A percentile compares a stretch with the other conserved stretches of the same genome.
These are phyloP conservation scores for Leptopilina drosophilae DNA, from an alignment of 2,888 invertebrate genomes.

Conservation along the genomic window DNA sequence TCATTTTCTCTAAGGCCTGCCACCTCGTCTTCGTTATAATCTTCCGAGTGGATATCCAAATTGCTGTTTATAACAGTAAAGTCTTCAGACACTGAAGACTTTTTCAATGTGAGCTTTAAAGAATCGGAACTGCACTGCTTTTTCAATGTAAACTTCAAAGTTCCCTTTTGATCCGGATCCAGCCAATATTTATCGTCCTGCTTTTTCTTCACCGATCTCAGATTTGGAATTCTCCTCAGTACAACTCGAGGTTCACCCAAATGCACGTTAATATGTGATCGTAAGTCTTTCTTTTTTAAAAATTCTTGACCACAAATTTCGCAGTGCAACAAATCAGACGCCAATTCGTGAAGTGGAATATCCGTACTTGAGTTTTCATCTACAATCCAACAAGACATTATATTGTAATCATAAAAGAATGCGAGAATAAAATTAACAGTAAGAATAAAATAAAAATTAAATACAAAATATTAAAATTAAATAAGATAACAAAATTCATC, in stretches of 20 bases:
- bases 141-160: constrained; percentile 71
- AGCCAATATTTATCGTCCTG: constrained; percentile 67
- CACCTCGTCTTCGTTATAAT: constrained; percentile 64
- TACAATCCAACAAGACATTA: constrained; percentile 54
- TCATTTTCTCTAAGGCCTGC: constrained; percentile 70
- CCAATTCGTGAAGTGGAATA: constrained; percentile 53
- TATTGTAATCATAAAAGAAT: too few species aligned
- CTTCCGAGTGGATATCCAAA: constrained; percentile 52
- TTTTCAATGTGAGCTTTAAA: constrained; percentile 70
- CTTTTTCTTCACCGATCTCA: constrained; percentile 63
- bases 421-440: neutral
- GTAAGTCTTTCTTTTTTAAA: constrained; percentile 67
- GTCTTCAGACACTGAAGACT: constrained; percentile 68
- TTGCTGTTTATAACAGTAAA: constrained; percentile 71
- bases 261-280: constrained; percentile 69
- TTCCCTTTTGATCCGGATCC: constrained; percentile 68
- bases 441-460: too few species aligned
- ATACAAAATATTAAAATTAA: too few species aligned
- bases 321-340: constrained; percentile 60
- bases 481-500: too few species aligned
- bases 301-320: constrained; percentile 72
- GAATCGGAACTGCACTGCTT: constrained; percentile 66
- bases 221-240: constrained; percentile 67
- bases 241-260: constrained; percentile 70
- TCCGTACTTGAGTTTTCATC: constrained; percentile 60